Percentiles rank a stretch among this genome's conserved stretches.
Evolutionary conservation across 2,113 vertebrate species (phyloP).

Genomic region (Tiliqua scincoides): DNA sequence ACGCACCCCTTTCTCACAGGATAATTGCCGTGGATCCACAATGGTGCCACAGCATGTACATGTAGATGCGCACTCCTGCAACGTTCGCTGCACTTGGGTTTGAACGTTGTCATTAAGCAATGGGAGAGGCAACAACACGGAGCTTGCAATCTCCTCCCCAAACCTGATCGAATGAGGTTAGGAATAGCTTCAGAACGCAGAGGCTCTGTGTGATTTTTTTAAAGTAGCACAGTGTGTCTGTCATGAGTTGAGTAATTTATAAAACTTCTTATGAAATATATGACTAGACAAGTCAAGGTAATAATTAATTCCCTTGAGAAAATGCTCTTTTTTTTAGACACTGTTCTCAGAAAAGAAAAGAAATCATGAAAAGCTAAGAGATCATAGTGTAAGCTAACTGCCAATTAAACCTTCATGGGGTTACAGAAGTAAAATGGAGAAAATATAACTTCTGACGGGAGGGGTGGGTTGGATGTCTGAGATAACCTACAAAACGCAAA

Average conservation of each 20-base stretch:
- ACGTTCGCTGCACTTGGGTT: slow-evolving; percentile 18
- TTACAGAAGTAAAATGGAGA: slow-evolving; percentile 65
- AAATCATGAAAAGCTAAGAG: slow-evolving; percentile 70
- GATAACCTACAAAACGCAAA: slow-evolving; percentile 43
- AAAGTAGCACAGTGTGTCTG: slow-evolving; percentile 57
- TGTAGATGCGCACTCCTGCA: background rate
- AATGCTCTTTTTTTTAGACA: slow-evolving; percentile 56
- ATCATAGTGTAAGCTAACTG: slow-evolving; percentile 69
- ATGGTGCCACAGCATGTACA: background rate
- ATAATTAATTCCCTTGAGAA: slow-evolving; percentile 77
- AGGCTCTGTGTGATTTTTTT: slow-evolving; percentile 62
- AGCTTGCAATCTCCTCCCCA: slow-evolving; percentile 1
- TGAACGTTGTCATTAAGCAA: slow-evolving; percentile 56
- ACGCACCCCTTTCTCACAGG: slow-evolving; percentile 13
- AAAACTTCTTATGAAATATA: slow-evolving; percentile 74
- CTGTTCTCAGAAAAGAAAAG: slow-evolving; percentile 63
- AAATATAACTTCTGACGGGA: slow-evolving; percentile 58
- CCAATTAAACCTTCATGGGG: slow-evolving; percentile 74
- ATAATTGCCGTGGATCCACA: slow-evolving; percentile 16
- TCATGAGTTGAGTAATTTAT: slow-evolving; percentile 73
- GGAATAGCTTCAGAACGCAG: slow-evolving; percentile 48
- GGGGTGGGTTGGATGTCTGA: slow-evolving; percentile 57
- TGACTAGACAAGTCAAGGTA: slow-evolving; percentile 76
- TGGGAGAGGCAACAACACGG: slow-evolving; percentile 19
- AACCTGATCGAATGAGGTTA: slow-evolving; percentile 45